Conservation (phyloP, 2,113 vertebrate genomes). For the Rafetus swinhoei region DNA sequence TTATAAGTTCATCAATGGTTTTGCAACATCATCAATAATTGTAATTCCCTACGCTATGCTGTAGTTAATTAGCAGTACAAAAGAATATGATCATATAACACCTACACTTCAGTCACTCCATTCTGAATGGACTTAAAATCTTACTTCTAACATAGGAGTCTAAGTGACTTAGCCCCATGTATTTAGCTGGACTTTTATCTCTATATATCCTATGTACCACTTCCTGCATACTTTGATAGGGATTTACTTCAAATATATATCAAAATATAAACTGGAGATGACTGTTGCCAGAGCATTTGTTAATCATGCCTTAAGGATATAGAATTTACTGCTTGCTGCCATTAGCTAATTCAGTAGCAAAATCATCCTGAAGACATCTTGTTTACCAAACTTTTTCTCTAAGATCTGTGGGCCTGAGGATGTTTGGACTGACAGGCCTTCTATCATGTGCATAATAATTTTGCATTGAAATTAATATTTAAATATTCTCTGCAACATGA, state of each 20-base stretch:
- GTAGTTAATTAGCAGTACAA: not conserved
- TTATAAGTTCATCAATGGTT: rapidly evolving
- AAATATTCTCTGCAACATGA: not conserved
- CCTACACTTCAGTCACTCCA: not conserved
- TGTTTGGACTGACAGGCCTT: not conserved
- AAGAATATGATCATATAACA: not conserved
- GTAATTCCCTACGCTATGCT: not conserved
- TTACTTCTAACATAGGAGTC: not conserved
- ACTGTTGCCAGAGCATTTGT: not conserved
- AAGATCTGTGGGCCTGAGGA: not conserved
- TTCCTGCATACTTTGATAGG: slow-evolving; percentile 7
- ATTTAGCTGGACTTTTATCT: slow-evolving; percentile 1
- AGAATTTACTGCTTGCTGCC: not conserved
- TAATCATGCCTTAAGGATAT: not conserved
- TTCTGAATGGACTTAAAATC: not conserved
- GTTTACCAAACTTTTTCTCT: not conserved
- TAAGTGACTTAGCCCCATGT: not conserved
- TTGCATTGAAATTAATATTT: not conserved
- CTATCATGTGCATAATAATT: not conserved
- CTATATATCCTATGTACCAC: slow-evolving; percentile 12
- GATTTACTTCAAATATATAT: not conserved
- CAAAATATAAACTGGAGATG: slow-evolving; percentile 32
- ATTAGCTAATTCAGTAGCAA: not conserved
- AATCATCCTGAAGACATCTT: not conserved
- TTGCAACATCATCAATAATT: not conserved